These are phyloP conservation scores for Tanypteryx hageni DNA, from an alignment of 2,888 invertebrate species.

Conservation along the genomic window DNA sequence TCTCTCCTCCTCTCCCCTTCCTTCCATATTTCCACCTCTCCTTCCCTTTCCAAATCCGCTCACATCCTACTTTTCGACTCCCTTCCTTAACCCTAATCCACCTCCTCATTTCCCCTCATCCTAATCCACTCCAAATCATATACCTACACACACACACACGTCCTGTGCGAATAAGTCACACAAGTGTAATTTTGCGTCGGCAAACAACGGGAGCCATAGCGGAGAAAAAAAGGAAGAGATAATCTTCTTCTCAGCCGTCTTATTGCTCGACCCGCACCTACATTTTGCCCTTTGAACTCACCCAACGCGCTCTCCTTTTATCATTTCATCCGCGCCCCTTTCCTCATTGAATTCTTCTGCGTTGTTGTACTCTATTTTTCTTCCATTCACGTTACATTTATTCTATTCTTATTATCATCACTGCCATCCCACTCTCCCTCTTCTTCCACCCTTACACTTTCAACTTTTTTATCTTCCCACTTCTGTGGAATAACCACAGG, in stretches of 20 bases:
- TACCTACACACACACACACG: not conserved
- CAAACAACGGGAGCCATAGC: slow-evolving; percentile 23
- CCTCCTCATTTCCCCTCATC: slow-evolving; percentile 24
- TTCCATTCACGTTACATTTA: too few species aligned
- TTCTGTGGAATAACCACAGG: not conserved
- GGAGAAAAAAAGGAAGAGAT: not conserved
- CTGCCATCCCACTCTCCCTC: too few species aligned
- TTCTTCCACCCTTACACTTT: not conserved
- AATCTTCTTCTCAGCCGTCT: not conserved
- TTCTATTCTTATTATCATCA: too few species aligned
- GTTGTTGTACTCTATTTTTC: too few species aligned
- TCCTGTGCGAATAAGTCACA: not conserved
- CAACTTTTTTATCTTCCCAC: not conserved
- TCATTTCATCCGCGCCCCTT: not conserved
- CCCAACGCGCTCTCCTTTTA: not conserved
- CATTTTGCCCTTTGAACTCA: not conserved
- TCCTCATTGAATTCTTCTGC: not conserved
- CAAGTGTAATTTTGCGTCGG: slow-evolving; percentile 9
- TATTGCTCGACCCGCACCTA: not conserved
- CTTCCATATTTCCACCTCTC: not conserved
- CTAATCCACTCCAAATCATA: slow-evolving; percentile 35
- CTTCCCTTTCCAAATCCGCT: not conserved
- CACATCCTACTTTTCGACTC: not conserved
- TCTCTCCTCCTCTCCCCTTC: not conserved
- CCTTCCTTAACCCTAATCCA: slow-evolving; percentile 1